Evolutionary conservation across 64 coral and sea anemone species (phyloP), one percentile per base, ranked within the genome.

Genomic region (Cladopsammia gracilis): DNA sequence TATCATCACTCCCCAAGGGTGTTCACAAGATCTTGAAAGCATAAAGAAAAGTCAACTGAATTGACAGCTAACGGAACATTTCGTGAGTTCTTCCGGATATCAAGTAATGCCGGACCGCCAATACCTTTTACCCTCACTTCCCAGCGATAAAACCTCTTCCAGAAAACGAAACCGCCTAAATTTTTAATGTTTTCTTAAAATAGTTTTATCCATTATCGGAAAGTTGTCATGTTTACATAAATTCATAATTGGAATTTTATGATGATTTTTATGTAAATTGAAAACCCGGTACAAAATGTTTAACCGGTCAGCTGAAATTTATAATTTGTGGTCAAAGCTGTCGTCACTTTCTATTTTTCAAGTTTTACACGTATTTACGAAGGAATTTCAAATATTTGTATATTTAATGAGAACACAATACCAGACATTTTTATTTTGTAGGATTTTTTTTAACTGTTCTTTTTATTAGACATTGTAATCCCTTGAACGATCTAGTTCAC

Each of bases 321-420:
- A 56, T 7, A 7, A 56, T 1, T 56, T 19, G 72, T 10, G 25
- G 7, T 3, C 25, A 47, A 62, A 64, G 6, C 20, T 82, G 34
- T 48, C 7, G 19, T 64, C 79, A 82, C 34, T 64, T 64, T 45
- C 57, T 82, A 82, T 10, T 10, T 56, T 82, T 82, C n/a, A 64
- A 60, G 14, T 15, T 7, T 24, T 60, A 56, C 26, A 34, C 18
- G 7, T 48, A 3, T 2, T 18, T 46, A 23, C 34, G 34, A 62
- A 20, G 26, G 79, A 82, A 82, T 64, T 82, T 15, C 79, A 64
- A 47, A 64, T 5, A 82, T 79, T 58, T 60, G 18, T 22, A 53
- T 13, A 78, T 61, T 42, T 10, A 70, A 56, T 10, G 11, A 56
- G 12, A 56, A 56, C 7, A 12, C 7, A 56, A 1, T 6, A 56